phyloP scores from a whole-genome alignment of 37 sponge, comb jelly and placozoan genomes.

The Beroe ovata region DNA sequence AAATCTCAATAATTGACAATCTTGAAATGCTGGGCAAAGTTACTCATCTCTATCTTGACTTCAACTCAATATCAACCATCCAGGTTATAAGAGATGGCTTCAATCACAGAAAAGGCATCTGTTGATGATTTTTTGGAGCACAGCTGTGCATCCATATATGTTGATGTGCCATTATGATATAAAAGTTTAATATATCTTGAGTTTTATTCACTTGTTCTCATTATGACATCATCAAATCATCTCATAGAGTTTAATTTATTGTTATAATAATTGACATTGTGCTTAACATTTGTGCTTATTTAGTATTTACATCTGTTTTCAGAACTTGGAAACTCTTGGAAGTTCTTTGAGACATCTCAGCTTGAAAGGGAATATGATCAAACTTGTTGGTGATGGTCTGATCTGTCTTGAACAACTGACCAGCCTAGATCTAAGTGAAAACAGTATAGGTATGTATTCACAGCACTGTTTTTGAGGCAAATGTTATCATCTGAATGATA shows the following conservation, averaged over 20 bases:
- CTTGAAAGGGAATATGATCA: conserved; percentile 1
- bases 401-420: conserved; percentile 7
- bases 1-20: conserved; percentile 42
- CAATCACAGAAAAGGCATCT: no score
- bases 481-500: no score
- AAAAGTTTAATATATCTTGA: neutral
- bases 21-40: conserved; percentile 57
- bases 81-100: no score
- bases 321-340: conserved; percentile 58
- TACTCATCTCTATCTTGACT: conserved; percentile 23
- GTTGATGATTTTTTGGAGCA: no score
- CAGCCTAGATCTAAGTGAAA: conserved; percentile 46
- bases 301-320: no score
- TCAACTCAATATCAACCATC: neutral
- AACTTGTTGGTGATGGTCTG: conserved; percentile 9
- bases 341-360: conserved; percentile 20
- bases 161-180: neutral
- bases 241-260: no score
- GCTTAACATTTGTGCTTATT: no score
- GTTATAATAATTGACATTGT: conserved; percentile 3
- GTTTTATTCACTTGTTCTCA: no score
- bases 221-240: no score
- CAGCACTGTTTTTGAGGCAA: no score
- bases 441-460: conserved; percentile 9
- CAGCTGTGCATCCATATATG: no score